phyloP scores from a whole-genome alignment of 2,113 vertebrate species.

The Octodon degus region DNA sequence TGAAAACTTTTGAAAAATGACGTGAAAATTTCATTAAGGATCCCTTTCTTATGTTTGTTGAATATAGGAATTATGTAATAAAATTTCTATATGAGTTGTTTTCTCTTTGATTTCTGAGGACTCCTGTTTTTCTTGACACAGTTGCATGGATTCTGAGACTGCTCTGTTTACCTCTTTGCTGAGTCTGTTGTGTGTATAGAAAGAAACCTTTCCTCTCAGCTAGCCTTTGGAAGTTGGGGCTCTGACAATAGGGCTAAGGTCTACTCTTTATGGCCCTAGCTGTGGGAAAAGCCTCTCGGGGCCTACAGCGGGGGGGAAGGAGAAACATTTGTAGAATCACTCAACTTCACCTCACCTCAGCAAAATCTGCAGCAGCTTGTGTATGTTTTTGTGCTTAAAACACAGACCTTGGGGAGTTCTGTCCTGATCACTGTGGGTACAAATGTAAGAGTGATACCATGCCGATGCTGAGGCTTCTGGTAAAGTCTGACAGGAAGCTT shows the following conservation, averaged over 20 bases:
- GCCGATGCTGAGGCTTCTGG: constrained; percentile 1
- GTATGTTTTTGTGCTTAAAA: constrained; percentile 23
- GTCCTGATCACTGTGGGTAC: background rate
- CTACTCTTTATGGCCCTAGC: background rate
- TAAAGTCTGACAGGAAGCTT: constrained; percentile 45
- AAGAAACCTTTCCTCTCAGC: background rate
- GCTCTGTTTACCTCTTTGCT: constrained; percentile 48
- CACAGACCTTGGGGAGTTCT: constrained; percentile 8
- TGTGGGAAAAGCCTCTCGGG: constrained; percentile 39
- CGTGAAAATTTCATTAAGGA: constrained; percentile 82
- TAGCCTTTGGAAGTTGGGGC: constrained; percentile 55
- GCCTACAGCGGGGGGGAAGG: constrained; percentile 20
- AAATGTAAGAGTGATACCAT: background rate
- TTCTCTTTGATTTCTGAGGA: constrained; percentile 59
- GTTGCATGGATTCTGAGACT: background rate
- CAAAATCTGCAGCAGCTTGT: constrained; percentile 20
- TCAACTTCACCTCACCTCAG: constrained; percentile 48
- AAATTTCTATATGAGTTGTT: constrained; percentile 84
- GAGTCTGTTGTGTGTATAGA: constrained; percentile 2
- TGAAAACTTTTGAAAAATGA: constrained; percentile 84
- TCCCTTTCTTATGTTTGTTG: constrained; percentile 87
- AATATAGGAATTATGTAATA: constrained; percentile 86
- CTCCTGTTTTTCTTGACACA: background rate
- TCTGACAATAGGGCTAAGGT: background rate
- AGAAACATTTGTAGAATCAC: constrained; percentile 56